These are phyloP conservation scores for Oreochromis spilurus DNA, from an alignment of 2,113 vertebrate genomes.

Conservation along the genomic window DNA sequence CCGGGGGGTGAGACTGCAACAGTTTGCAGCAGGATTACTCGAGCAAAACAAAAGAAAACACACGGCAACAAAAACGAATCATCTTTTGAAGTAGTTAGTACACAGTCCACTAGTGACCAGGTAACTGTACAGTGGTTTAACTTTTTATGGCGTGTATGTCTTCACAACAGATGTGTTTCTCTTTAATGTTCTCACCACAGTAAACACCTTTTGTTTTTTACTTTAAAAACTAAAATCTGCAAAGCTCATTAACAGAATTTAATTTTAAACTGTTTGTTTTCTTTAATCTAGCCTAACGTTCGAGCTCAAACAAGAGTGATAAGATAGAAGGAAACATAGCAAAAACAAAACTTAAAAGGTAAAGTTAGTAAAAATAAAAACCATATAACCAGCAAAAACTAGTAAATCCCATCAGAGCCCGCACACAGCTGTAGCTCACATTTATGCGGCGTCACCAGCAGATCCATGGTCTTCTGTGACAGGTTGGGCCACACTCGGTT, in stretches of 20 bases:
- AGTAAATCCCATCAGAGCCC: background rate
- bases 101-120: background rate
- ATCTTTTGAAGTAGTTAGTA: background rate
- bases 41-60: background rate
- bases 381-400: background rate
- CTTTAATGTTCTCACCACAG: background rate
- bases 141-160: background rate
- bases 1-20: background rate
- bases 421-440: constrained; percentile 63
- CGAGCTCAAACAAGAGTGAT: background rate
- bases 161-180: background rate
- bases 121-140: background rate
- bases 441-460: constrained; percentile 94
- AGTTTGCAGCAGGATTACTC: background rate
- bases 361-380: background rate
- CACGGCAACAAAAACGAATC: background rate
- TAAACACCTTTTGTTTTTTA: background rate
- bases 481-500: constrained; percentile 89
- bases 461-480: constrained; percentile 86
- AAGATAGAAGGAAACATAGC: background rate
- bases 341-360: background rate
- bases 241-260: background rate
- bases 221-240: background rate
- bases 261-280: background rate
- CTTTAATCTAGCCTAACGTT: background rate